A percentile compares a stretch with the other conserved stretches of the same genome.
phyloP scores from a whole-genome alignment of 2,888 invertebrate genomes.

The Escarpia spicata region DNA sequence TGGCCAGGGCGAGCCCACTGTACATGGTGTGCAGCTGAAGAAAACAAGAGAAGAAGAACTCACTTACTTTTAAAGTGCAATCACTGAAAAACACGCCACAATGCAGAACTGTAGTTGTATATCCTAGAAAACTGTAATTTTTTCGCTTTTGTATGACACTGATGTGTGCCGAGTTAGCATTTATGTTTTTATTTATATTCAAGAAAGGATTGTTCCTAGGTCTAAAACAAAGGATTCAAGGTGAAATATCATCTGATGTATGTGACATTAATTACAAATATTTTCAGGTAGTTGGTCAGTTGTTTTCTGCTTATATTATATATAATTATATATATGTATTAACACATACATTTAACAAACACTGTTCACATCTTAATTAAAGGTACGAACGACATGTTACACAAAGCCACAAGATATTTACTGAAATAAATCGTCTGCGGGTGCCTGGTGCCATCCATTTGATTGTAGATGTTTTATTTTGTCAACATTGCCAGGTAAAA shows the following conservation, averaged over 20 bases:
- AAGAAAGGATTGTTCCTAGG: not conserved
- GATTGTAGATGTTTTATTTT: no score
- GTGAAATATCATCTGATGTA: not conserved
- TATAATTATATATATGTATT: no score
- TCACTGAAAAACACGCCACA: not conserved
- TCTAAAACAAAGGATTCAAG: not conserved
- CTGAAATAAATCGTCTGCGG: no score
- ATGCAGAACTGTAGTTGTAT: not conserved
- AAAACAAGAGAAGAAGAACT: slow-evolving; percentile 53
- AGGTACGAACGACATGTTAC: no score
- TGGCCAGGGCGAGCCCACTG: slow-evolving; percentile 39
- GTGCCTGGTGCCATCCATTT: no score
- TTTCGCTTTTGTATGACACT: not conserved
- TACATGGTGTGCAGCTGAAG: slow-evolving; percentile 48
- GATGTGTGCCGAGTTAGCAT: not conserved
- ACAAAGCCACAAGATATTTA: no score
- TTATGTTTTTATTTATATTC: not conserved
- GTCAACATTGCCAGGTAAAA: no score
- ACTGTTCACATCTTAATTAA: no score
- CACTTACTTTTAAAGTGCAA: slow-evolving; percentile 50
- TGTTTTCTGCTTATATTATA: no score
- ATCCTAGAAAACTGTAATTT: not conserved
- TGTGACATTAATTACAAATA: no score
- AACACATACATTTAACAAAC: no score
- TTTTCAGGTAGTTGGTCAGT: no score